These are phyloP conservation scores for Podilymbus podiceps DNA, from an alignment of 2,113 vertebrate species.

Conservation along the genomic window DNA sequence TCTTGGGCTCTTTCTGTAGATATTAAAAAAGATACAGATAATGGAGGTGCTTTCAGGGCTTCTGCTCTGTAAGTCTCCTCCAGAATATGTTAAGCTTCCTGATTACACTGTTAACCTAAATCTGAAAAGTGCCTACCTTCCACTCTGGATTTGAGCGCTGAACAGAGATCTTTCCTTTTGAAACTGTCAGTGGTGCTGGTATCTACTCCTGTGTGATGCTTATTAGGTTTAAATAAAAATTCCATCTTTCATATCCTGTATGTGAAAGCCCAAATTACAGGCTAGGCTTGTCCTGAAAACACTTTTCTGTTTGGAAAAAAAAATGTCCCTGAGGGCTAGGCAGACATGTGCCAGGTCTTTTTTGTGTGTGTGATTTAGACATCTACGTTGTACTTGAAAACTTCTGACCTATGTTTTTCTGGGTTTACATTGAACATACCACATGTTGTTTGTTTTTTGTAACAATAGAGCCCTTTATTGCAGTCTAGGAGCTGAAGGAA, in stretches of 20 bases:
- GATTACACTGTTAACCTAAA: background rate
- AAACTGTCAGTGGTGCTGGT: background rate
- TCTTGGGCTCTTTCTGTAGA: background rate
- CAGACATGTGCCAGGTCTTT: background rate
- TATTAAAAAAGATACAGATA: background rate
- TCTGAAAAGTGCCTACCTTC: background rate
- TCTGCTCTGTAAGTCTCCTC: background rate
- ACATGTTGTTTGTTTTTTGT: background rate
- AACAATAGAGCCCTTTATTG: background rate
- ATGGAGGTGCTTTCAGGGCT: background rate
- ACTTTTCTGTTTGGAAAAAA: background rate
- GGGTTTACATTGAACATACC: background rate
- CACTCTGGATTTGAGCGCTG: background rate
- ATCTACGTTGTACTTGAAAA: background rate
- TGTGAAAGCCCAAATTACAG: background rate
- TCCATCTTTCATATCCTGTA: background rate
- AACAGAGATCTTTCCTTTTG: background rate
- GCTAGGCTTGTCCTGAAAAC: background rate
- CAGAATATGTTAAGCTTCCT: background rate
- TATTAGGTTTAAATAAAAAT: background rate
- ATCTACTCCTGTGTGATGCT: background rate
- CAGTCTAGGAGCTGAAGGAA: background rate
- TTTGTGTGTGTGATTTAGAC: background rate
- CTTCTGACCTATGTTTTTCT: background rate
- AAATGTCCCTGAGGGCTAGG: background rate